Percentiles rank a stretch among this genome's conserved stretches.
Evolutionary conservation across 2,113 vertebrate species (phyloP).

Genomic region (Phoenicopterus ruber): DNA sequence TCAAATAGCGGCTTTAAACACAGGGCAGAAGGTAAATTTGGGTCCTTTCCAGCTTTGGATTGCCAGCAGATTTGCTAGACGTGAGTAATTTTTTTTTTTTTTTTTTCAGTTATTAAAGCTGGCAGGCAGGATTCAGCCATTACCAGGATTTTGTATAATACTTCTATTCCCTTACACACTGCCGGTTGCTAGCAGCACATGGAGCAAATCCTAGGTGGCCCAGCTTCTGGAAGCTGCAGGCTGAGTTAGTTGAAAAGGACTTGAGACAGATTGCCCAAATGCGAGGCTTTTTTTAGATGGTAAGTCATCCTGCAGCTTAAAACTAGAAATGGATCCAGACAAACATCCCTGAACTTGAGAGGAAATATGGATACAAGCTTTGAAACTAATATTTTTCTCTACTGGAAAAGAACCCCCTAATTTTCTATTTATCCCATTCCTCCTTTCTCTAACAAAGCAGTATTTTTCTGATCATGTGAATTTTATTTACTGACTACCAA

Average conservation of each 20-base stretch:
- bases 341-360: slow-evolving; percentile 18
- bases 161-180: slow-evolving; percentile 25
- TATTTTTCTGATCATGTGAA: slow-evolving; percentile 63
- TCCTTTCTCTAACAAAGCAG: slow-evolving; percentile 39
- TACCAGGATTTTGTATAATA: slow-evolving; percentile 49
- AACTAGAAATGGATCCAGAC: slow-evolving; percentile 4
- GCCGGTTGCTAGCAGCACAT: slow-evolving; percentile 40
- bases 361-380: slow-evolving; percentile 7
- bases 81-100: slow-evolving; percentile 28
- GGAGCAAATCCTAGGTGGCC: slow-evolving; percentile 39
- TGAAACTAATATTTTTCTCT: slow-evolving; percentile 43
- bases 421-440: slow-evolving; percentile 45
- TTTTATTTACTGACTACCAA: slow-evolving; percentile 62
- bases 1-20: slow-evolving; percentile 18
- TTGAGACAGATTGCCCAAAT: slow-evolving; percentile 6
- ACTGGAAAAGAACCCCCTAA: slow-evolving; percentile 49
- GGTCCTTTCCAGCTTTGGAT: slow-evolving; percentile 29
- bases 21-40: slow-evolving; percentile 54
- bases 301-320: slow-evolving; percentile 18
- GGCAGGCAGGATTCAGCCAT: slow-evolving; percentile 35
- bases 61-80: slow-evolving; percentile 48
- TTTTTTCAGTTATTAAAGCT: slow-evolving; percentile 46
- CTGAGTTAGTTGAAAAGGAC: slow-evolving; percentile 28
- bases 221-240: slow-evolving; percentile 9
- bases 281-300: slow-evolving; percentile 29